Evolutionary conservation across 2,113 vertebrate species (phyloP).

Genomic region (Columbina picui): DNA sequence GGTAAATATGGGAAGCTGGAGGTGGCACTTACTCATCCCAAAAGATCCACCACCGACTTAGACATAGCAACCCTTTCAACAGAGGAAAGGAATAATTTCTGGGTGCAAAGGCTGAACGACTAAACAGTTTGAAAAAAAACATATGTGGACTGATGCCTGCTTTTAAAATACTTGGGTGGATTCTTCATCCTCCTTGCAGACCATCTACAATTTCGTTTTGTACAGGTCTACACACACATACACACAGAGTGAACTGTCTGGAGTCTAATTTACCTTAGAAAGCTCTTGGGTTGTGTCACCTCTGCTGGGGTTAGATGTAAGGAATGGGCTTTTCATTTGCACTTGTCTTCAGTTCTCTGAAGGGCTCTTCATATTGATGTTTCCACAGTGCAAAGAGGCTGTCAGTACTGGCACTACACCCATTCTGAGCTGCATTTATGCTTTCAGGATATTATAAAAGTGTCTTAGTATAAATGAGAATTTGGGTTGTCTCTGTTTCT

Average conservation of each 20-base stretch:
- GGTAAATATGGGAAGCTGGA: background rate
- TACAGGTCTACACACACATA: background rate
- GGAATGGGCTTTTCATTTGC: background rate
- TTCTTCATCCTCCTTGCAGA: background rate
- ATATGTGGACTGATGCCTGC: background rate
- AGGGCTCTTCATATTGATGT: background rate
- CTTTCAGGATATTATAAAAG: background rate
- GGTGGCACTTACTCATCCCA: background rate
- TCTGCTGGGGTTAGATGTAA: background rate
- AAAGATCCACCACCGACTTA: background rate
- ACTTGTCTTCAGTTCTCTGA: background rate
- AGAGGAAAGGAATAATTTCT: background rate
- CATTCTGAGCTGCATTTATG: background rate
- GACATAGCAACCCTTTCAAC: background rate
- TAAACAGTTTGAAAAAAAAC: background rate
- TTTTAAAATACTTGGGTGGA: background rate
- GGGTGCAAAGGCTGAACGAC: background rate
- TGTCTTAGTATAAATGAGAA: background rate
- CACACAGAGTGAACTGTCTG: background rate
- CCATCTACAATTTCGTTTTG: background rate
- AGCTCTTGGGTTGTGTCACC: background rate
- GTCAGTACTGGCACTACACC: background rate
- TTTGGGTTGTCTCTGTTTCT: slow-evolving; percentile 20
- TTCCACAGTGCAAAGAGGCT: background rate
- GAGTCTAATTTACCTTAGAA: background rate